phyloP scores from a whole-genome alignment of 2,888 invertebrate genomes.

The Lithosia quadra region DNA sequence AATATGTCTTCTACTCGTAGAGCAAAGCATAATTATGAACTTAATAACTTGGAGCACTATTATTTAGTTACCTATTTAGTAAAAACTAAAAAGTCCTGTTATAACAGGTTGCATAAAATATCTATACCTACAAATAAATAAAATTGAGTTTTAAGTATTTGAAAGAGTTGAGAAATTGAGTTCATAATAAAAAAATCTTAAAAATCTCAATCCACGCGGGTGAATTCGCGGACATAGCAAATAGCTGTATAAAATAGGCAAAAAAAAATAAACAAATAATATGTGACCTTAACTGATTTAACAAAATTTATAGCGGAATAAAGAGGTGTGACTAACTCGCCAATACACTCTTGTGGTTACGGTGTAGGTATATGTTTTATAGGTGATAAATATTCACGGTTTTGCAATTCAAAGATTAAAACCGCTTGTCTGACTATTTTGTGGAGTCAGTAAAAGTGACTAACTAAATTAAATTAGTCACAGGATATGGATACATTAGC shows the following conservation, averaged over 20 bases:
- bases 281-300: not conserved
- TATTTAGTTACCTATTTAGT: too few relatives aligned
- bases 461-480: slow-evolving; percentile 7
- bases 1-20: too few relatives aligned
- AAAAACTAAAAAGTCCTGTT: not conserved
- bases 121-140: too few relatives aligned
- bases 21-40: too few relatives aligned
- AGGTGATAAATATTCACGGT: slow-evolving; percentile 38
- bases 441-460: not conserved
- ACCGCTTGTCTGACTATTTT: slow-evolving; percentile 1
- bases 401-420: slow-evolving; percentile 58
- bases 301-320: slow-evolving; percentile 11
- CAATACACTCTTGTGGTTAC: slow-evolving; percentile 72
- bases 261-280: not conserved
- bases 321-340: slow-evolving; percentile 71
- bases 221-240: too few relatives aligned
- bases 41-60: too few relatives aligned
- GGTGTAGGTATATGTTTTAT: slow-evolving; percentile 47
- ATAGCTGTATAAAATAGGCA: not conserved
- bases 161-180: too few relatives aligned
- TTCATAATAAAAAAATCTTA: too few relatives aligned
- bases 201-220: too few relatives aligned
- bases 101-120: not conserved
- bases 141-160: too few relatives aligned
- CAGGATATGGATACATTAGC: not conserved